Conservation (phyloP, 2,888 invertebrate species). For the Xylota sylvarum region DNA sequence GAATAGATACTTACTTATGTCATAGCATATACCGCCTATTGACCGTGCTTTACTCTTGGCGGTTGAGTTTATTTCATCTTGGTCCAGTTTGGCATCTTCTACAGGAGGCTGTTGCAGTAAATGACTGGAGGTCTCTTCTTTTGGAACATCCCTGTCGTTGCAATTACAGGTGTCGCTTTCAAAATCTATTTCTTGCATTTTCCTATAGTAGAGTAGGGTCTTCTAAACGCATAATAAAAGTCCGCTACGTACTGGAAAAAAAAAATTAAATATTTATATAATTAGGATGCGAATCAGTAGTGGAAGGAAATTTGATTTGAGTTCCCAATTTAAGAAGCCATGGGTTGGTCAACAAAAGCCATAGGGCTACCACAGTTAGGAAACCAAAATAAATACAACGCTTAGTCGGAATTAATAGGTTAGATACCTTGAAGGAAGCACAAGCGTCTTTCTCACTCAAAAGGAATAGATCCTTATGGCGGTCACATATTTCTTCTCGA, state of each 20-base stretch:
- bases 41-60: constrained; percentile 30
- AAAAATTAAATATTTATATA: too few relatives aligned
- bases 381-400: too few relatives aligned
- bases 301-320: too few relatives aligned
- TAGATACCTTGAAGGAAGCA: too few relatives aligned
- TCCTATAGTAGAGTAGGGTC: neutral
- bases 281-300: too few relatives aligned
- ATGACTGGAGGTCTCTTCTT: constrained; percentile 6
- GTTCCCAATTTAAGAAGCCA: too few relatives aligned
- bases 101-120: constrained; percentile 11
- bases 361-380: too few relatives aligned
- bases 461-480: too few relatives aligned
- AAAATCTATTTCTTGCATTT: constrained; percentile 47
- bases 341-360: too few relatives aligned
- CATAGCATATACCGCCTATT: constrained; percentile 13
- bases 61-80: constrained; percentile 28
- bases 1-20: constrained; percentile 41
- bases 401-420: too few relatives aligned
- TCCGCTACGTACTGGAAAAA: neutral
- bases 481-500: too few relatives aligned
- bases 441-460: too few relatives aligned
- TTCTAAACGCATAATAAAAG: neutral
- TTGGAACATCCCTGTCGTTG: neutral
- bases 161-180: neutral
- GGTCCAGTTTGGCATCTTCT: neutral